phyloP scores from a whole-genome alignment of 1,140 invertebrate species.

The Philopotamus ludificatus region DNA sequence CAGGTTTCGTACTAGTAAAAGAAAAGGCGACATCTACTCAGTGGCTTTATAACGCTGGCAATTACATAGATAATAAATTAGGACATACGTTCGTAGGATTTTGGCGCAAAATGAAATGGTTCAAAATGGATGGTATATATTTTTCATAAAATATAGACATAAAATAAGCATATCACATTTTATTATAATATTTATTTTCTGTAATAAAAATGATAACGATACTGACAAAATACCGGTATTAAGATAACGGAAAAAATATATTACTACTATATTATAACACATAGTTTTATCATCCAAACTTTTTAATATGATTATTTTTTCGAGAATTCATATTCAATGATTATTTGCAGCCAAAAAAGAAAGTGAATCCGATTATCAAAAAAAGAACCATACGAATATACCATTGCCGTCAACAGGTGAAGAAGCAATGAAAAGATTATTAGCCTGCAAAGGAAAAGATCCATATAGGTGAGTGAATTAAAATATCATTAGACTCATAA shows the following conservation, averaged over 20 bases:
- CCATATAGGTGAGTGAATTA: slow-evolving; percentile 73
- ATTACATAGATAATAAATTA: slow-evolving; percentile 60
- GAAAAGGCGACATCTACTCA: slow-evolving; percentile 48
- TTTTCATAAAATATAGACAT: too few species aligned
- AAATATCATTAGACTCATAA: neutral
- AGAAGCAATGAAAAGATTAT: slow-evolving; percentile 88
- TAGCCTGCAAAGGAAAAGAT: slow-evolving; percentile 93
- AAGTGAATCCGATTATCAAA: slow-evolving; percentile 45
- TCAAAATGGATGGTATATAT: slow-evolving; percentile 47
- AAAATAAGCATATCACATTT: too few species aligned
- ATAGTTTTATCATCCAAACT: neutral
- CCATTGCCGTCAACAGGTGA: slow-evolving; percentile 84
- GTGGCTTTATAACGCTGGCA: slow-evolving; percentile 52
- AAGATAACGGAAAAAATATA: too few species aligned
- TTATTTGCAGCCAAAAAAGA: slow-evolving; percentile 44
- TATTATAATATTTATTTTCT: too few species aligned
- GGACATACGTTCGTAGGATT: slow-evolving; percentile 61
- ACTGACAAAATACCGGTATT: too few species aligned
- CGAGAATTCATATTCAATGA: slow-evolving; percentile 10
- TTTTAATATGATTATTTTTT: slow-evolving; percentile 7
- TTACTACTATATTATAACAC: neutral
- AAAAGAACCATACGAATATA: slow-evolving; percentile 67
- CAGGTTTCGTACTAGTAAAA: slow-evolving; percentile 44
- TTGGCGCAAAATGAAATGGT: slow-evolving; percentile 61
- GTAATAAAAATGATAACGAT: too few species aligned